Evolutionary conservation across 2,113 vertebrate species (phyloP).

Genomic region (Origma solitaria): DNA sequence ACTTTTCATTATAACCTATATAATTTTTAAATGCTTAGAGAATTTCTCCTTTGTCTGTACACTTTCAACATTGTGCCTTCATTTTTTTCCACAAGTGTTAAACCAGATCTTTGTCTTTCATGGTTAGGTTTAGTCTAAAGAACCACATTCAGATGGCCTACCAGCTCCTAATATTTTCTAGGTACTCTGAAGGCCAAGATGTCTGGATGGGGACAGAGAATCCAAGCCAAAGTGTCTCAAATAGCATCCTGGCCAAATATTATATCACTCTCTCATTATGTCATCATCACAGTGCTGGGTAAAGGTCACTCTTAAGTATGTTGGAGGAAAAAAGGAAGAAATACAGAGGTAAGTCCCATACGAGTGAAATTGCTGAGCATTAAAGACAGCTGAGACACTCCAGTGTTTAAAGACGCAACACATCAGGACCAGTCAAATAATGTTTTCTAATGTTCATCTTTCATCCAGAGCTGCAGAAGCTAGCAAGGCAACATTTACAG

Average conservation of each 20-base stretch:
- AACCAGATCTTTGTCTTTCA: not conserved
- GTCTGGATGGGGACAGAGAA: not conserved
- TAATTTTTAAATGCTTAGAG: not conserved
- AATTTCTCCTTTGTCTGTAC: not conserved
- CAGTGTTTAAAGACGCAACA: not conserved
- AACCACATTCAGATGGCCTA: not conserved
- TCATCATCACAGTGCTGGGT: not conserved
- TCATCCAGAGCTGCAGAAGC: not conserved
- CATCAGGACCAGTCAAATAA: not conserved
- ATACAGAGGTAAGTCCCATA: not conserved
- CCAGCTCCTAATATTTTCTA: not conserved
- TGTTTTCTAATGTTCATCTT: not conserved
- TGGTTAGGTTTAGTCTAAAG: not conserved
- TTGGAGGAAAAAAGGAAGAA: not conserved
- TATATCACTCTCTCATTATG: not conserved
- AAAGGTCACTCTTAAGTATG: not conserved
- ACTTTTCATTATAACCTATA: not conserved
- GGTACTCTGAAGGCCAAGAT: not conserved
- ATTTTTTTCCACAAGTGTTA: not conserved
- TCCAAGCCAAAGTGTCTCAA: not conserved
- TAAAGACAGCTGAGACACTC: not conserved
- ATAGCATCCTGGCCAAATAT: not conserved
- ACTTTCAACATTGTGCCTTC: not conserved
- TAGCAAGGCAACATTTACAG: not conserved
- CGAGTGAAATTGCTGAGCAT: not conserved